Base-by-base conservation (phyloP, 1,140 invertebrate genomes). In the Papilio aristodemus region DNA sequence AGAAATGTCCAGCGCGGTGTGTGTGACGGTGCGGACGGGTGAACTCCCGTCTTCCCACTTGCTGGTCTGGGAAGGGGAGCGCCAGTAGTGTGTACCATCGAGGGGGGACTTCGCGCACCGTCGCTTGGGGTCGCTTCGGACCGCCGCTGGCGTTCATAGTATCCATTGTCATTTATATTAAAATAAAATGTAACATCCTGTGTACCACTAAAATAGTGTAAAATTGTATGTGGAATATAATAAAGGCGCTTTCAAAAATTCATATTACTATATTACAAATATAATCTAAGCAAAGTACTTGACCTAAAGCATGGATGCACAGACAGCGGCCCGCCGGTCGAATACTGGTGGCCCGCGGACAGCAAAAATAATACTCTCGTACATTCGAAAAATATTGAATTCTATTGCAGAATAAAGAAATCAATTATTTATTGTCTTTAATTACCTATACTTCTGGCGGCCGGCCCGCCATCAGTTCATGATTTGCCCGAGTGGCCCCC, bases 41-140 rank as follows among this genome's bases (percentile, higher is more conserved):
- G 85, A 97, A 95, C 90, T 97, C 96, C 70, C 96, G 93, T 75
- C 96, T 92, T 71, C 96, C 96, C 79, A 97, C 94, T 87, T 97
- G 96, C 93, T 97, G 96, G 92, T 97, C 97, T 81, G 96, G 96
- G 92, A 97, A 97, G 74, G 96, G 97, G 79, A 97, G 94, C 70
- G 97, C 97, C 89, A 97, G 94, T 72, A 97, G 94, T 68, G 96
- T 97, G 93, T 96, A 97, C 96, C 96, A 97, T 80, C 96, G 93
- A 70, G 95, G 95, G 25, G 95, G 95, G 90, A 95, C 93, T 76
- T 90, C 89, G 58, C 82, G 81, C 39, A 83, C 84, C 66, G 85
- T 78, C 63, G 88, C 84, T 68, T 84, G 83, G 58, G 82, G 79
- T 57, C 79, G 76, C 82, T 84, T 88, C 57, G 74, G 83, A 67